These are phyloP conservation scores for Bimastos eiseni DNA, from an alignment of 2,888 invertebrate genomes.

Conservation along the genomic window DNA sequence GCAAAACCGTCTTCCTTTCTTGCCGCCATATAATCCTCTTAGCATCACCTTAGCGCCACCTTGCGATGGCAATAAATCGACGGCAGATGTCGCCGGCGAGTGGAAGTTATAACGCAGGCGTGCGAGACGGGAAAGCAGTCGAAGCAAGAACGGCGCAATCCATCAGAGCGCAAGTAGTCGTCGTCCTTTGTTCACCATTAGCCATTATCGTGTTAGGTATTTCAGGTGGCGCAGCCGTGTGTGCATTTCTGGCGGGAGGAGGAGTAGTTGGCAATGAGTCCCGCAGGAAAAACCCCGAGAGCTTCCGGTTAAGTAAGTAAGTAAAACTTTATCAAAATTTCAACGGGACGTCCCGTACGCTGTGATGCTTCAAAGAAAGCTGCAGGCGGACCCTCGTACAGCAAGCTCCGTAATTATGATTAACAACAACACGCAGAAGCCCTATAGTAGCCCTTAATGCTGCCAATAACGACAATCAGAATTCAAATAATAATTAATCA, in stretches of 20 bases:
- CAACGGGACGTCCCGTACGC: neutral
- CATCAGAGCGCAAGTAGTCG: neutral
- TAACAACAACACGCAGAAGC: neutral
- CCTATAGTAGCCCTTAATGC: neutral
- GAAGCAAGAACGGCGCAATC: neutral
- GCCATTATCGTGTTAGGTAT: constrained; percentile 13
- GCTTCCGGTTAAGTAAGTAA: neutral
- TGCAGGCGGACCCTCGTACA: neutral
- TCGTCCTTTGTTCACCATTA: neutral
- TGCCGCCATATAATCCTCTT: constrained; percentile 24
- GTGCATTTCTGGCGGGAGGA: neutral
- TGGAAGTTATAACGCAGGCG: constrained; percentile 21
- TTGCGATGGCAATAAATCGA: constrained; percentile 18
- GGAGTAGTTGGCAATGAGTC: neutral
- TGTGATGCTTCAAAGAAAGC: neutral
- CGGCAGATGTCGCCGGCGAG: constrained; percentile 14
- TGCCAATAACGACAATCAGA: neutral
- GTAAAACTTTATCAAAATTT: neutral
- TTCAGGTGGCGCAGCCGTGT: neutral
- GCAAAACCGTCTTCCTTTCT: neutral
- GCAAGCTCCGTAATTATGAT: neutral
- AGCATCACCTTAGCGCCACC: constrained; percentile 22
- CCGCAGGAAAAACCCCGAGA: neutral
- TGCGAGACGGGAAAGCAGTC: constrained; percentile 15
- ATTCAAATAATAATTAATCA: neutral